Evolutionary conservation across 2,888 invertebrate species (phyloP).

Genomic region (Entomobrya proxima): DNA sequence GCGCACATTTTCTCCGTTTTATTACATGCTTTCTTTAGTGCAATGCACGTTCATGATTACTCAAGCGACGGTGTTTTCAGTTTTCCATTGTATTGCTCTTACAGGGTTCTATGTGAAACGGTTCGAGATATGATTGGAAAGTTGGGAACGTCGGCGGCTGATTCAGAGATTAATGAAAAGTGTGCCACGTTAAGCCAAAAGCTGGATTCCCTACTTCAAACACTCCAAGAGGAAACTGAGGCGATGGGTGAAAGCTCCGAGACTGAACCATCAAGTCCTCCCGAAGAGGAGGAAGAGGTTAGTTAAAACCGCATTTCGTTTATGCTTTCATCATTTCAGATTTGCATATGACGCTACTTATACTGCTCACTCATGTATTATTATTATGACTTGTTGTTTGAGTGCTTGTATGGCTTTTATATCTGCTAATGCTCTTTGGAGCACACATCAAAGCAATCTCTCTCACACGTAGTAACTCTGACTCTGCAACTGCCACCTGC

Average conservation of each 20-base stretch:
- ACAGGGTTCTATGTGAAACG: slow-evolving; percentile 85
- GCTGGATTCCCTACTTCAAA: slow-evolving; percentile 84
- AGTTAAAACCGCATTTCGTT: slow-evolving; percentile 38
- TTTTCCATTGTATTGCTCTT: slow-evolving; percentile 33
- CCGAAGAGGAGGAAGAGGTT: slow-evolving; percentile 66
- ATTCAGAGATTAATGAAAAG: slow-evolving; percentile 80
- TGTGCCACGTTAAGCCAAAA: slow-evolving; percentile 87
- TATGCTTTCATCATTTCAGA: slow-evolving; percentile 8
- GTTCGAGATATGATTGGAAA: slow-evolving; percentile 85
- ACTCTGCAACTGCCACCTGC: neutral
- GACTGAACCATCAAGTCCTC: slow-evolving; percentile 63
- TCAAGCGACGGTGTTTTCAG: slow-evolving; percentile 43
- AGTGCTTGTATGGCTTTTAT: neutral
- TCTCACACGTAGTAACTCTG: no score
- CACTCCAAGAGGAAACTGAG: slow-evolving; percentile 84
- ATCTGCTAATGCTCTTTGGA: neutral
- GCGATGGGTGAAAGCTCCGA: slow-evolving; percentile 62
- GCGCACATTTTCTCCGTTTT: neutral
- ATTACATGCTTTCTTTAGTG: neutral
- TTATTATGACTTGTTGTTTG: neutral
- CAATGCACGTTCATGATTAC: slow-evolving; percentile 32
- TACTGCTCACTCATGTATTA: neutral
- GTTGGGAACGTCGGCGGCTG: slow-evolving; percentile 77
- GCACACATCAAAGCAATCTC: slow-evolving; percentile 3
- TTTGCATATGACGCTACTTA: neutral